phyloP scores from a whole-genome alignment of 2,113 vertebrate genomes.

The cattle (Bos taurus) region ARS-UCD2.0 NC_037350.1:43469501-43470000 shows the following conservation, averaged over 20 bases:
- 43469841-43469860: background rate
- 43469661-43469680: background rate
- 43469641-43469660: background rate
- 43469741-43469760: slow-evolving; percentile 35
- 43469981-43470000: background rate
- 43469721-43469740: background rate
- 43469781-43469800: background rate
- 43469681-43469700: background rate
- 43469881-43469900: background rate
- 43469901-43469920: background rate
- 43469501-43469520: background rate
- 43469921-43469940: background rate
- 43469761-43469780: background rate
- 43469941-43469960: background rate
- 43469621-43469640: background rate
- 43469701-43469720: background rate
- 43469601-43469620: background rate
- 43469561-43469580: background rate
- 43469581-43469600: background rate
- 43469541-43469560: background rate
- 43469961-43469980: background rate
- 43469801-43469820: slow-evolving; percentile 21
- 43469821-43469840: background rate
- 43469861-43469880: background rate
- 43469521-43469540: too few species aligned